A percentile compares a stretch with the other conserved stretches of the same genome.
Conservation (phyloP, 64 coral and sea anemone genomes). For the Acropora tenuis region DNA sequence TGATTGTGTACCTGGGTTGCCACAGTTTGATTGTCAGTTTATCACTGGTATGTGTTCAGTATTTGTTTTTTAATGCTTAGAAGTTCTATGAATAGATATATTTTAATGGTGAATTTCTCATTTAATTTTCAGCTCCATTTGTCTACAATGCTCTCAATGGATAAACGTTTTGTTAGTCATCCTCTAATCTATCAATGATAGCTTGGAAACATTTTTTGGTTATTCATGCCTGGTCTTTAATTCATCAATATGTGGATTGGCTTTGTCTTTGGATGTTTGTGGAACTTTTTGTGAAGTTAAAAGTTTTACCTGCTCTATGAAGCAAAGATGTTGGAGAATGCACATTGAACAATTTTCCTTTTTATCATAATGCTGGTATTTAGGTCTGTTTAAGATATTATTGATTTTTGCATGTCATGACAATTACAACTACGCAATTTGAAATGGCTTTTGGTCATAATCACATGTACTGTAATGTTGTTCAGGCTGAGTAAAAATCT, state of each 20-base stretch:
- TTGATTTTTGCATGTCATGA: background rate
- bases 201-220: background rate
- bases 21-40: too few relatives aligned
- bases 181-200: background rate
- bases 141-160: conserved; percentile 52
- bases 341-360: too few relatives aligned
- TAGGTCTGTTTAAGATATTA: background rate
- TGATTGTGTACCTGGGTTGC: too few relatives aligned
- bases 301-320: too few relatives aligned
- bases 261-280: background rate
- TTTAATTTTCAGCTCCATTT: conserved; percentile 68
- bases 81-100: background rate
- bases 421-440: too few relatives aligned
- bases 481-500: too few relatives aligned
- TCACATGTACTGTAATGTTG: too few relatives aligned
- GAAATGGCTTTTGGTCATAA: too few relatives aligned
- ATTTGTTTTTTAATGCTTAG: background rate
- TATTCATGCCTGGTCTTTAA: background rate
- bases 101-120: background rate
- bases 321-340: too few relatives aligned
- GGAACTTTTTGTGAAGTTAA: background rate
- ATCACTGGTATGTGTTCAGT: too few relatives aligned
- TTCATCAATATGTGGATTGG: background rate
- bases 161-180: background rate
- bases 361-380: too few relatives aligned